These are phyloP conservation scores for Metopolophium dirhodum DNA, from an alignment of 1,140 invertebrate species.

Conservation along the genomic window DNA sequence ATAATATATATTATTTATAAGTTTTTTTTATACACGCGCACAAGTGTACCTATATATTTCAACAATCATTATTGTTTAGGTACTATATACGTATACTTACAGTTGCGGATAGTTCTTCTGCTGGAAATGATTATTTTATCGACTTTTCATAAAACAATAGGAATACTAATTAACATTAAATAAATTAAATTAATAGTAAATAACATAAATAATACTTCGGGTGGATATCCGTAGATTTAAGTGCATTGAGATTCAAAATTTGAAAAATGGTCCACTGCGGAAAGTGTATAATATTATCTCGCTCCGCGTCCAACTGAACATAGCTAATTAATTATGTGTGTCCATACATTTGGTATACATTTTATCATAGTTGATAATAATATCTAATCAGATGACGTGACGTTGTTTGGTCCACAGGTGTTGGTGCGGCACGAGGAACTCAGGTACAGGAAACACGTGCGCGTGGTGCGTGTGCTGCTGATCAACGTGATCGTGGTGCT, in stretches of 20 bases:
- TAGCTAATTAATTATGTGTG: too few relatives aligned
- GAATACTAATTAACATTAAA: not conserved
- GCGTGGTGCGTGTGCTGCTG: conserved; percentile 67
- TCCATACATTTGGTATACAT: too few relatives aligned
- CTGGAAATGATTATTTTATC: not conserved
- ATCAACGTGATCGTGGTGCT: conserved; percentile 68
- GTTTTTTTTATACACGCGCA: not conserved
- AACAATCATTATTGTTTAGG: not conserved
- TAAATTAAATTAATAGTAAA: too few relatives aligned
- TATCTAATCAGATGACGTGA: not conserved
- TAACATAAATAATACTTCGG: not conserved
- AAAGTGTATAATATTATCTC: not conserved
- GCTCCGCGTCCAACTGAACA: too few relatives aligned
- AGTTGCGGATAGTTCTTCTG: not conserved
- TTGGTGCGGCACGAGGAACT: conserved; percentile 67
- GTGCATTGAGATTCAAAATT: not conserved
- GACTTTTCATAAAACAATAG: not conserved
- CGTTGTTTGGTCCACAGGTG: conserved; percentile 61
- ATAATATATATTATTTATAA: not conserved
- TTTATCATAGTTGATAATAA: not conserved
- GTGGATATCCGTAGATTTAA: not conserved
- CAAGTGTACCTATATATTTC: not conserved
- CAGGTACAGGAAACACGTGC: conserved; percentile 67
- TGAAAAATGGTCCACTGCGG: not conserved
- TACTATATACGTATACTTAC: too few relatives aligned